A percentile compares a stretch with the other conserved stretches of the same genome.
Evolutionary conservation across 2,113 vertebrate genomes (phyloP).

Genomic region (Plecotus auritus): DNA sequence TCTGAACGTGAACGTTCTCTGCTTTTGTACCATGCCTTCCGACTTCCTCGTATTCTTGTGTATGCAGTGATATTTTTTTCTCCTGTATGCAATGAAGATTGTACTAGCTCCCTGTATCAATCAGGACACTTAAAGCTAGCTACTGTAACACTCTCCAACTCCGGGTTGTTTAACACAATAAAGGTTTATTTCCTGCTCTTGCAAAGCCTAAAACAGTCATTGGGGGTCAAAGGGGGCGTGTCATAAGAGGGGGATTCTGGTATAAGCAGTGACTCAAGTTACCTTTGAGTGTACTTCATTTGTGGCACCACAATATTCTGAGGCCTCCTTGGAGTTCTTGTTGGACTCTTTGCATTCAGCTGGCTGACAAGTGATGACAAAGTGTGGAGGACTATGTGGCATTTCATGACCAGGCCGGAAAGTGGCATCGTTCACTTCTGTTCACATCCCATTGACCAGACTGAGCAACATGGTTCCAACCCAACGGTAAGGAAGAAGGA

Average conservation of each 20-base stretch:
- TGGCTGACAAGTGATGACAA: background rate
- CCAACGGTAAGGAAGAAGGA: background rate
- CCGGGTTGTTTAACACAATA: background rate
- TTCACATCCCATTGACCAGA: background rate
- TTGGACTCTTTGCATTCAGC: background rate
- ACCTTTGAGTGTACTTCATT: background rate
- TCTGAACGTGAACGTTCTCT: background rate
- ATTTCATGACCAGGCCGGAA: background rate
- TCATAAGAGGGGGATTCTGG: background rate
- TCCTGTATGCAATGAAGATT: background rate
- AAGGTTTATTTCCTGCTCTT: conserved; percentile 1
- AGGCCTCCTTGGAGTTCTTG: background rate
- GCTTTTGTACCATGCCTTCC: background rate
- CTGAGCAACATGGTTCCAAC: background rate
- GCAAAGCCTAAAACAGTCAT: background rate
- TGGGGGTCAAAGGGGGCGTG: background rate
- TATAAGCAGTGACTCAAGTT: background rate
- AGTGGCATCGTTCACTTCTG: background rate
- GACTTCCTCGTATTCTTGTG: background rate
- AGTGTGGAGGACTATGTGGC: background rate
- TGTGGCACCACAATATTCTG: background rate
- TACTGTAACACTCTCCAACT: background rate
- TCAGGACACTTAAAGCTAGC: background rate
- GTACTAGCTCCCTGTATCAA: background rate
- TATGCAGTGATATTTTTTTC: background rate